phyloP scores from a whole-genome alignment of 2,797 vertebrate species.

The Phoeniculus purpureus region DNA sequence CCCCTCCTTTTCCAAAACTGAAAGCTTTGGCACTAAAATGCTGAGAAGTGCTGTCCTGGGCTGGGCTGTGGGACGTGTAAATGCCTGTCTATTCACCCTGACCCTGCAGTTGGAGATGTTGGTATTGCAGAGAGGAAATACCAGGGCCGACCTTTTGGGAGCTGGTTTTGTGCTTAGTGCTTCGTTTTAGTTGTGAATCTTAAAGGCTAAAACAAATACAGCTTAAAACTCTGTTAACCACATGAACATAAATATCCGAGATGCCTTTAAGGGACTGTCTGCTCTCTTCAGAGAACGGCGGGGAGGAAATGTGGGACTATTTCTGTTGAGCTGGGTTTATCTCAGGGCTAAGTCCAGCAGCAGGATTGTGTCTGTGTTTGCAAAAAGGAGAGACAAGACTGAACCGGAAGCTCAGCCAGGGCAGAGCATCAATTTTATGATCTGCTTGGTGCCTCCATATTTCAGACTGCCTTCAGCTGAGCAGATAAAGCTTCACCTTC shows the following conservation, averaged over 20 bases:
- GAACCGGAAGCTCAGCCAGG: neutral
- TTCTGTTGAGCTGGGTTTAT: neutral
- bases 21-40: neutral
- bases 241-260: neutral
- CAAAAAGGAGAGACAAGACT: neutral
- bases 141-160: accelerated
- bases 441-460: neutral
- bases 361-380: neutral
- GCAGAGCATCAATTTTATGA: neutral
- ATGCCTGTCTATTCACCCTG: neutral
- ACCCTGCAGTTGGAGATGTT: neutral
- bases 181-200: neutral
- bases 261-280: neutral
- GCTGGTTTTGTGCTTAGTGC: neutral
- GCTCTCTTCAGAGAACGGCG: neutral
- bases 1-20: neutral
- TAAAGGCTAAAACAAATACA: neutral
- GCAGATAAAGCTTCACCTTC: neutral
- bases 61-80: neutral
- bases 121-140: neutral
- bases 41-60: neutral
- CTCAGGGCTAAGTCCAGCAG: neutral
- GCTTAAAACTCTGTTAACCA: neutral
- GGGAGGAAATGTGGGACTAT: neutral
- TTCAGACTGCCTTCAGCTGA: neutral